Base-by-base conservation (phyloP, 1,140 invertebrate species). In the Galleria mellonella region DNA sequence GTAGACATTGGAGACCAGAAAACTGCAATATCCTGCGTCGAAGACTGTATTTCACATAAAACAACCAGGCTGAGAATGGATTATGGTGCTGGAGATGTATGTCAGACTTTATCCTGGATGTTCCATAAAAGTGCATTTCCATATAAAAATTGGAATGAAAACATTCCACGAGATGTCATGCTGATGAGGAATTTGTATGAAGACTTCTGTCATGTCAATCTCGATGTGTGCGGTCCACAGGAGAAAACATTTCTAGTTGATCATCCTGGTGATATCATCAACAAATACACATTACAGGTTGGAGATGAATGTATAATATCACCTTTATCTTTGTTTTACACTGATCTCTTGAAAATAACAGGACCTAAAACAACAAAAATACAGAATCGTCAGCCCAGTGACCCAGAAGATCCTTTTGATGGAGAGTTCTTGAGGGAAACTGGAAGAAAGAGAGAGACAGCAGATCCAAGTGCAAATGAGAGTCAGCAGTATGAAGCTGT, bases 1-100 rank as follows among this genome's bases (percentile, higher is more conserved):
- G 93, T 99, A 5, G 97, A 99, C 81, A 93, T 98, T 35, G 97
- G 97, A 0, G 96, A 97, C 74, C 94, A 97, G 77, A 98, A 98
- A 87, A 97, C 95, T 1, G 95, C 96, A 0, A 92, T 98, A 9
- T 97, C 95, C 8, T 99, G 97, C 87, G 96, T 98, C 2, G 97
- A 98, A 87, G 97, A 98, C 89, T 96, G 96, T 9, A 95, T 98
- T 43, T 98, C 96, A 36, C 94, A 97, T 65, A 91, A 93, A 68
- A 93, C 93, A 39, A 97, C 96, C 0, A 89, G 96, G 68, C 89
- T 95, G 55, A 57, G 82, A 47, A 89, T 97, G 86, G 94, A 96
- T 54, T 97, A 96, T 79, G 97, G 97, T 8, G 95, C 96, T 6
- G 93, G 92, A 27, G 96, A 98, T 86, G 92, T 97, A 0, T 94